A percentile compares a stretch with the other conserved stretches of the same genome.
These are phyloP conservation scores for Aphaenogaster rudis DNA, from an alignment of 1,140 invertebrate genomes.

Conservation along the genomic window DNA sequence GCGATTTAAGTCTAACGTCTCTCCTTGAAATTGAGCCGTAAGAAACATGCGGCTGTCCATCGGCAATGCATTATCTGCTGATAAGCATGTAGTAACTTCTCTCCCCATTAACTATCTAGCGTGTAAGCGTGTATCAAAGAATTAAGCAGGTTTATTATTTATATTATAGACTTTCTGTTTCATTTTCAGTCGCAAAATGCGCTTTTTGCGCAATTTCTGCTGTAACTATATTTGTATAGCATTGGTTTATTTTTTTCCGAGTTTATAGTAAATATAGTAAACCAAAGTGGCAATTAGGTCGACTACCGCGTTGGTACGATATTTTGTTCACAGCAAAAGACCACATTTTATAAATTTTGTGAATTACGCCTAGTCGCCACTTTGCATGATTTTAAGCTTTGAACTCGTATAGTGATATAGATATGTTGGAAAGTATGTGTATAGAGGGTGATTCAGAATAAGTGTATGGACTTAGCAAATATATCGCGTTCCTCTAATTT, in stretches of 20 bases:
- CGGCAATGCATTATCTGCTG: background rate
- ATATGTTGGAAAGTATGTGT: conserved; percentile 42
- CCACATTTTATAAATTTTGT: conserved; percentile 62
- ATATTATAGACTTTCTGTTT: conserved; percentile 33
- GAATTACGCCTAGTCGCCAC: conserved; percentile 60
- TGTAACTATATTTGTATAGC: conserved; percentile 53
- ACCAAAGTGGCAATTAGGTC: conserved; percentile 58
- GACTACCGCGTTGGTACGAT: conserved; percentile 59
- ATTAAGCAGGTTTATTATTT: conserved; percentile 47
- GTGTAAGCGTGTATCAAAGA: conserved; percentile 61
- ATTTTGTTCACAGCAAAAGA: conserved; percentile 53
- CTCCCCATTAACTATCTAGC: conserved; percentile 31
- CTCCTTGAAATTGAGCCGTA: conserved; percentile 9
- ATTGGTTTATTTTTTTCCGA: conserved; percentile 32
- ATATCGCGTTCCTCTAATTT: conserved; percentile 63
- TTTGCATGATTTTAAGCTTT: conserved; percentile 63
- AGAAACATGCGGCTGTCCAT: conserved; percentile 14
- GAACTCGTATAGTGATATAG: conserved; percentile 24
- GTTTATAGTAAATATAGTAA: conserved; percentile 36
- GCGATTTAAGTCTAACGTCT: conserved; percentile 37
- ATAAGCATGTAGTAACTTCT: conserved; percentile 31
- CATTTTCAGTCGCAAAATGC: conserved; percentile 31
- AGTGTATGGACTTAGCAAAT: conserved; percentile 47
- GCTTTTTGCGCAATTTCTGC: conserved; percentile 34
- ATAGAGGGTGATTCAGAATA: conserved; percentile 48